Conservation (phyloP, 1,140 invertebrate species). For the Calephelis nemesis region DNA sequence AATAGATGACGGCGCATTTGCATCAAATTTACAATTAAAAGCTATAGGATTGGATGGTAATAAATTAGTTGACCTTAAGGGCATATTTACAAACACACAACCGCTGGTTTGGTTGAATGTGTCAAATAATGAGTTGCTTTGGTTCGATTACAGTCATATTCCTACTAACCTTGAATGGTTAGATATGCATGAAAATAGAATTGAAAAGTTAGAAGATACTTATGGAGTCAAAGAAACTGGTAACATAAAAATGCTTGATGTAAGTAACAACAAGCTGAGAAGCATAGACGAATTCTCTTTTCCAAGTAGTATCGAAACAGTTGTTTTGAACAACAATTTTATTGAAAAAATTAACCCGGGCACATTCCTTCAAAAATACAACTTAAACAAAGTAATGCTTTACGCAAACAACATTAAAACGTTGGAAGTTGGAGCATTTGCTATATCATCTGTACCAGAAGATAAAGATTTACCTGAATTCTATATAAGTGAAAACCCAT, state of each 20-base stretch:
- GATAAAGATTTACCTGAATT: slow-evolving; percentile 86
- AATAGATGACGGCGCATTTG: slow-evolving; percentile 84
- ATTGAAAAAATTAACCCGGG: slow-evolving; percentile 85
- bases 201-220: slow-evolving; percentile 85
- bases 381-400: slow-evolving; percentile 87
- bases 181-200: slow-evolving; percentile 86
- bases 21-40: slow-evolving; percentile 83
- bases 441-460: slow-evolving; percentile 82
- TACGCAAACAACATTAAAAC: slow-evolving; percentile 87
- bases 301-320: slow-evolving; percentile 86
- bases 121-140: slow-evolving; percentile 84
- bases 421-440: slow-evolving; percentile 86
- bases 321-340: slow-evolving; percentile 88
- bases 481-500: slow-evolving; percentile 89
- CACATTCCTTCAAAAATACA: slow-evolving; percentile 86
- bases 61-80: slow-evolving; percentile 84
- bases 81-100: slow-evolving; percentile 84
- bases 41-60: slow-evolving; percentile 85
- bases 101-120: slow-evolving; percentile 87
- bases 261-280: slow-evolving; percentile 86
- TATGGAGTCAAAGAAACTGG: slow-evolving; percentile 87
- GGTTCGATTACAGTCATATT: slow-evolving; percentile 86
- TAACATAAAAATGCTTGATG: slow-evolving; percentile 89
- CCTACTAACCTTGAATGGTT: slow-evolving; percentile 85
- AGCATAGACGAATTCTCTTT: slow-evolving; percentile 85